Evolutionary conservation across 2,888 invertebrate species (phyloP).

Genomic region (Lepidochrysops patricia): DNA sequence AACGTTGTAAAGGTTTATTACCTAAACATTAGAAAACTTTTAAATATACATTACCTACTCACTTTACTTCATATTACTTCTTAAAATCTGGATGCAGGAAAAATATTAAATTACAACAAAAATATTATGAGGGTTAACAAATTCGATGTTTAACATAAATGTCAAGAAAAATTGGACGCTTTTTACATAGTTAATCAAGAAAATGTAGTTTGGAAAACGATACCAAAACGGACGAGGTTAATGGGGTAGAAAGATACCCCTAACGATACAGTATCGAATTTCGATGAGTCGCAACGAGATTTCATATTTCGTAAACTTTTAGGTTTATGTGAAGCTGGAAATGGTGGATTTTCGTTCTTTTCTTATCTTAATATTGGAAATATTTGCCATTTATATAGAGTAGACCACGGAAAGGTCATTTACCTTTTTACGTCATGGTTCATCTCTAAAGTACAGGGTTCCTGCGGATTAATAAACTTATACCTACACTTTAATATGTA

Average conservation of each 20-base stretch:
- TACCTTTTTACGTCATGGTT: too few species aligned
- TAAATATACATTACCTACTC: too few species aligned
- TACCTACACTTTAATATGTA: too few species aligned
- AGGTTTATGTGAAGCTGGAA: background rate
- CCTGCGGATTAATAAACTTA: too few species aligned
- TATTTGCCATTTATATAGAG: too few species aligned
- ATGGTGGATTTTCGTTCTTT: background rate
- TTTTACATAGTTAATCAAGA: constrained; percentile 3
- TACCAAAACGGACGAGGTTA: background rate
- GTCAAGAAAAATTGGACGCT: background rate
- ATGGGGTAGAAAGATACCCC: background rate
- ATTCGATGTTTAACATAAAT: background rate
- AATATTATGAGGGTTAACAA: background rate
- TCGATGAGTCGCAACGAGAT: background rate
- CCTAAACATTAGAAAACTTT: too few species aligned
- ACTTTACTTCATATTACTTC: too few species aligned
- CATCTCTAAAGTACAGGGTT: too few species aligned
- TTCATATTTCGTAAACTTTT: background rate
- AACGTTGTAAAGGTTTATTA: too few species aligned
- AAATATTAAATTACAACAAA: background rate
- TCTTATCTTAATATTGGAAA: too few species aligned
- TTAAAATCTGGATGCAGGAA: too few species aligned
- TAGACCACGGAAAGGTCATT: too few species aligned
- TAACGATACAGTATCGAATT: constrained; percentile 10
- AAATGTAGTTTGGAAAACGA: background rate